Conservation (phyloP, 2,113 vertebrate species). For the Bubo bubo region DNA sequence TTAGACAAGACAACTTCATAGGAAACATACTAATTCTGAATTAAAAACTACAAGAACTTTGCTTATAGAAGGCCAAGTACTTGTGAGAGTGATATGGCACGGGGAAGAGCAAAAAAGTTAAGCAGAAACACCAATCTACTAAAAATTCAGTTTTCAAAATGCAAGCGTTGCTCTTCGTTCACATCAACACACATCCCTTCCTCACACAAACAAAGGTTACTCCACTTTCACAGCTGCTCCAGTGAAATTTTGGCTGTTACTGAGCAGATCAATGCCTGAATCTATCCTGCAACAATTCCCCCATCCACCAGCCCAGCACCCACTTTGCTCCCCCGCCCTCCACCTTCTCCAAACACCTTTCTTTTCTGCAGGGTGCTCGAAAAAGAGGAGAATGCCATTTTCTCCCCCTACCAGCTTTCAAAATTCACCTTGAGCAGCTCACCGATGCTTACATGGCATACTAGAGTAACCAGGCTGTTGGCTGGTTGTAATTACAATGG, state of each 20-base stretch:
- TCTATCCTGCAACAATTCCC: background rate
- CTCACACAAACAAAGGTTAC: background rate
- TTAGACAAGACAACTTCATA: background rate
- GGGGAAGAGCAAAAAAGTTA: background rate
- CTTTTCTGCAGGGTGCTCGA: background rate
- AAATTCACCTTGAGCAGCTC: background rate
- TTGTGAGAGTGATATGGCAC: background rate
- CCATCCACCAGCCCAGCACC: background rate
- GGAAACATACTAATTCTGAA: background rate
- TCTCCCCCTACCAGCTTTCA: background rate
- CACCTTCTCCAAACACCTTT: background rate
- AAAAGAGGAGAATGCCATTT: background rate
- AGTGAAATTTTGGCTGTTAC: background rate
- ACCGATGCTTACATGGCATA: too few species aligned
- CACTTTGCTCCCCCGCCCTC: background rate
- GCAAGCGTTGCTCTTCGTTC: background rate
- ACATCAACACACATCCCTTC: background rate
- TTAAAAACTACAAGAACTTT: background rate
- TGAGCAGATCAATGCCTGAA: background rate
- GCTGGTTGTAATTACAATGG: background rate
- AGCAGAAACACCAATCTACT: background rate
- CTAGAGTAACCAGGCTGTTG: background rate
- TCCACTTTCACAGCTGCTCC: background rate
- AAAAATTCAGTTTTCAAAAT: background rate
- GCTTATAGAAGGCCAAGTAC: background rate